Evolutionary conservation across 2,113 vertebrate species (phyloP), one percentile per base, ranked within the genome.

Genomic region (Mystacornis crossleyi): DNA sequence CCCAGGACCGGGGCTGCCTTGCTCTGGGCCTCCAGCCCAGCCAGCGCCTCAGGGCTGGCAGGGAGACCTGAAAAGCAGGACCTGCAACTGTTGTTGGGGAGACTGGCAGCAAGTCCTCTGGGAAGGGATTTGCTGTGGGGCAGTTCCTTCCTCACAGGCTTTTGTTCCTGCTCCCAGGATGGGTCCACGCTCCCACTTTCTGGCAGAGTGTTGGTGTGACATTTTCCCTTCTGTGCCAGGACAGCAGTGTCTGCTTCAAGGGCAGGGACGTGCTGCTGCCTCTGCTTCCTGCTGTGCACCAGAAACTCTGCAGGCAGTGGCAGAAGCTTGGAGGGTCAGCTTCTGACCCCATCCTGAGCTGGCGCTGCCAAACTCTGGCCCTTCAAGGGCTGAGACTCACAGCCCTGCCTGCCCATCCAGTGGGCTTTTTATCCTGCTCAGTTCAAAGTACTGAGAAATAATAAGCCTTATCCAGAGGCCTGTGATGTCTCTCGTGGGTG

Each of bases 131-230:
- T 66, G 8, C 47, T 20, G 10, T 3, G 20, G 58, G 24, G 9
- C 1, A 9, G 38, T 62, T 91, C 66, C 18, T 57, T 78, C 45
- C 16, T 74, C 38, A 42, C 47, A 36, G 66, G 47, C 36, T 34
- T 71, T 43, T n/a, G 3, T 48, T 53, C 21, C 38, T 71, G 10
- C 29, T 40, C 25, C 40, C 31, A 28, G 64, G 28, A 48, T 25
- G 29, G 42, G 64, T 36, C n/a, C 38, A 17, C 0, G 1, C 17
- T 86, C 43, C 14, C 1, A 2, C 31, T 67, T 65, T 31, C 38
- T 65, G 65, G 24, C 15, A 33, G n/a, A 14, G n/a, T 17, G 60
- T 25, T 73, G 45, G 14, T 45, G 5, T 34, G 38, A 34, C 26
- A 3, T 48, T 81, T 77, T 60, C 31, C 21, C 48, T 45, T 51